These are phyloP conservation scores for Shargacucullia verbasci DNA, from an alignment of 2,888 invertebrate species.

Conservation along the genomic window DNA sequence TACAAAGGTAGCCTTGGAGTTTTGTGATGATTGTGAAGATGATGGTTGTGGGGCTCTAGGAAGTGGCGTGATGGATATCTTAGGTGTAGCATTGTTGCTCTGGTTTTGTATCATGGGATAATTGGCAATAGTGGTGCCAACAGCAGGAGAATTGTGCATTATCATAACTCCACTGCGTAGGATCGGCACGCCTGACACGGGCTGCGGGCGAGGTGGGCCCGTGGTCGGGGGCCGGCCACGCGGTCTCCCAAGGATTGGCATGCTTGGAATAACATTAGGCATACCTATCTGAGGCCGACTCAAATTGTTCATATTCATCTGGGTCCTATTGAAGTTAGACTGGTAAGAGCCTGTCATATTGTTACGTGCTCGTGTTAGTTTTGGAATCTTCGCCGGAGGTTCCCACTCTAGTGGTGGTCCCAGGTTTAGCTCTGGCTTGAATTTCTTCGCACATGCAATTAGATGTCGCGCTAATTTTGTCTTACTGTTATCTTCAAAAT, in stretches of 20 bases:
- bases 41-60: constrained; percentile 91
- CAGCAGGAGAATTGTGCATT: constrained; percentile 89
- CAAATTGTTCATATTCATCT: constrained; percentile 81
- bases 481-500: constrained; percentile 98
- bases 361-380: constrained; percentile 85
- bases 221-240: constrained; percentile 84
- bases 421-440: constrained; percentile 96
- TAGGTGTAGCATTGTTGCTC: constrained; percentile 91
- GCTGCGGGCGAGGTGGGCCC: constrained; percentile 69
- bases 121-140: constrained; percentile 79
- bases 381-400: constrained; percentile 97
- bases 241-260: constrained; percentile 79
- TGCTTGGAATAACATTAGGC: constrained; percentile 68
- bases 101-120: constrained; percentile 82
- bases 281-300: constrained; percentile 78
- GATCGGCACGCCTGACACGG: constrained; percentile 84
- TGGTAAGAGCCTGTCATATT: constrained; percentile 84
- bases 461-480: constrained; percentile 96
- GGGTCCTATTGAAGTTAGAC: constrained; percentile 84
- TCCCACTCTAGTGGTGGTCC: constrained; percentile 97
- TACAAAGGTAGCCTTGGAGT: constrained; percentile 95
- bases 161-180: constrained; percentile 91
- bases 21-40: constrained; percentile 76
- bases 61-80: constrained; percentile 97
- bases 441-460: constrained; percentile 96